phyloP scores from a whole-genome alignment of 2,797 vertebrate species.

The Mus caroli region DNA sequence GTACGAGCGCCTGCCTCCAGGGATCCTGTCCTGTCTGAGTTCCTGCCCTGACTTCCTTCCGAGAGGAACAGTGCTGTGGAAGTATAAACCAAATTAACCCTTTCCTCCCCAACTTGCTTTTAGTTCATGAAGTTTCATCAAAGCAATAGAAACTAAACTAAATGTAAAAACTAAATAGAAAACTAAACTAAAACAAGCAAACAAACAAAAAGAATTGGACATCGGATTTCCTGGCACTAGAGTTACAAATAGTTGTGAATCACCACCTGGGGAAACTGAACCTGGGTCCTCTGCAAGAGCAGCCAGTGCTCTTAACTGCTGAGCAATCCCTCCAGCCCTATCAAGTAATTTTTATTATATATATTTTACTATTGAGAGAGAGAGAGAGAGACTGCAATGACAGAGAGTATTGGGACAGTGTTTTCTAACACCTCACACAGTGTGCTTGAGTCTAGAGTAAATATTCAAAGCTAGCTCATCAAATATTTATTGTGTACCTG shows the following conservation, averaged over 20 bases:
- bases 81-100: not conserved
- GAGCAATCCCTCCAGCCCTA: not conserved
- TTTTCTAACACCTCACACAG: constrained; percentile 36
- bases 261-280: not conserved
- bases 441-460: constrained; percentile 28
- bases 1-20: not conserved
- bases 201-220: not conserved
- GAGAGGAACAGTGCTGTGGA: not conserved
- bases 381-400: not conserved
- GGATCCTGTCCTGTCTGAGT: not conserved
- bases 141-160: not conserved
- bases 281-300: not conserved
- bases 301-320: not conserved
- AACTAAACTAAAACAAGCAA: not conserved
- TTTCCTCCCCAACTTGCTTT: not conserved
- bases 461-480: not conserved
- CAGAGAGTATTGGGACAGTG: not conserved
- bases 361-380: not conserved
- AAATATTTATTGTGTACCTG: not conserved
- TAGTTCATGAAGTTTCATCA: not conserved
- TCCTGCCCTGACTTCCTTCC: not conserved
- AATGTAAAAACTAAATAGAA: no score
- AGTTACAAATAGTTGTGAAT: not conserved
- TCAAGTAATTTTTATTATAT: not conserved
- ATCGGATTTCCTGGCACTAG: not conserved